These are phyloP conservation scores for Uropsilus gracilis DNA, from an alignment of 2,113 vertebrate genomes.

Conservation along the genomic window DNA sequence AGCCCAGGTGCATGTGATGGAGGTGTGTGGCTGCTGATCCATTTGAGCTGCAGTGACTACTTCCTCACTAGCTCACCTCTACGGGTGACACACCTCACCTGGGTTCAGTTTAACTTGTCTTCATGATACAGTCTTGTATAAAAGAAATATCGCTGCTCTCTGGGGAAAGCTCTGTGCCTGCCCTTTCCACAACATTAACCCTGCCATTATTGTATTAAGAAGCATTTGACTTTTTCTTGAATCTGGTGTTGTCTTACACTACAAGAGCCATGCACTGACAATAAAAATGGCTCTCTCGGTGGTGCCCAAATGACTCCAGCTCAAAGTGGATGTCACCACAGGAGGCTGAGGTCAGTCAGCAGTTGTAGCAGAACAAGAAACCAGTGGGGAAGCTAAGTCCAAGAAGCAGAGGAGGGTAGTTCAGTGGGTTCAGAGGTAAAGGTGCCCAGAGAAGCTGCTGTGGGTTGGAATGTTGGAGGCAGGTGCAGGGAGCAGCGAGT, in stretches of 20 bases:
- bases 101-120: not conserved
- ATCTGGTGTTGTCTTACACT: constrained; percentile 12
- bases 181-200: not conserved
- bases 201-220: not conserved
- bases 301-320: not conserved
- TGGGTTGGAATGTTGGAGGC: not conserved
- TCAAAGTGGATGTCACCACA: not conserved
- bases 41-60: too few relatives aligned
- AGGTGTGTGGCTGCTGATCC: too few relatives aligned
- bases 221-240: constrained; percentile 37
- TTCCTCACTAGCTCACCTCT: not conserved
- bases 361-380: not conserved
- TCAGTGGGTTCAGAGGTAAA: not conserved
- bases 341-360: not conserved
- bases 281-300: not conserved
- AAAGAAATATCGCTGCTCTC: not conserved
- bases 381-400: not conserved
- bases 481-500: too few relatives aligned
- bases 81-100: not conserved
- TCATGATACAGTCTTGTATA: not conserved
- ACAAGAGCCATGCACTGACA: not conserved
- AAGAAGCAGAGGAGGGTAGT: not conserved
- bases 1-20: too few relatives aligned
- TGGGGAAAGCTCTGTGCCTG: constrained; percentile 22
- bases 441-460: not conserved